These are phyloP conservation scores for Neostethus bicornis DNA, from an alignment of 2,797 vertebrate genomes.

Conservation along the genomic window DNA sequence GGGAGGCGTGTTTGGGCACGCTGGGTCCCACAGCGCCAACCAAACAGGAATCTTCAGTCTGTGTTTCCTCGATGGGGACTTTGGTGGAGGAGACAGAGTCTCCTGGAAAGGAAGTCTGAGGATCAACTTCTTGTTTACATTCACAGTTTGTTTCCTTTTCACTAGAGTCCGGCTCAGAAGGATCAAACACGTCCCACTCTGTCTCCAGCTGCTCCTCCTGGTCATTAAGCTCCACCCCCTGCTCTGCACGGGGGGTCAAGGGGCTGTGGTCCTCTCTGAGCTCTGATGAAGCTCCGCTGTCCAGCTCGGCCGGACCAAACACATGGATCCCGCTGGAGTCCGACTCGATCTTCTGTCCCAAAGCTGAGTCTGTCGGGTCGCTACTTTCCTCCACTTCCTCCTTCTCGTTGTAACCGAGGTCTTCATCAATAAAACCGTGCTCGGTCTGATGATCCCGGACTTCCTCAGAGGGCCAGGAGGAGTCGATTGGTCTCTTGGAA, in stretches of 20 bases:
- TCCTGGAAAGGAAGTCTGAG: constrained; percentile 55
- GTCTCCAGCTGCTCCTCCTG: constrained; percentile 51
- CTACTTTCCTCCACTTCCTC: constrained; percentile 63
- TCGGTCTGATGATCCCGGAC: constrained; percentile 67
- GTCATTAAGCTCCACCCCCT: constrained; percentile 36
- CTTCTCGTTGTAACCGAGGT: constrained; percentile 42
- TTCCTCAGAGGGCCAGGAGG: constrained; percentile 33
- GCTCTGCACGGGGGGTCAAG: constrained; percentile 63
- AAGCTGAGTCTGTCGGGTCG: constrained; percentile 65
- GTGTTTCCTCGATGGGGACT: constrained; percentile 45
- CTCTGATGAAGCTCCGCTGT: constrained; percentile 74
- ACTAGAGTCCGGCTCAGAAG: constrained; percentile 57
- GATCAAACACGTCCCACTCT: constrained; percentile 62
- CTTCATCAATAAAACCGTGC: constrained; percentile 65
- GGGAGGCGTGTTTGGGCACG: constrained; percentile 31
- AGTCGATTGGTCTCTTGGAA: constrained; percentile 27
- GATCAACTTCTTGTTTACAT: constrained; percentile 62
- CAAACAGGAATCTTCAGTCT: constrained; percentile 22
- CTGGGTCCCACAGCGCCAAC: constrained; percentile 44
- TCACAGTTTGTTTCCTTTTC: constrained; percentile 51
- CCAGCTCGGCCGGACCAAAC: too few species aligned
- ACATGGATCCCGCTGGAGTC: constrained; percentile 75
- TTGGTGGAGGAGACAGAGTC: constrained; percentile 41
- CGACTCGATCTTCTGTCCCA: constrained; percentile 70
- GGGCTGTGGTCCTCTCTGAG: constrained; percentile 54